These are phyloP conservation scores for Pitta sordida DNA, from an alignment of 2,113 vertebrate genomes.

Conservation along the genomic window DNA sequence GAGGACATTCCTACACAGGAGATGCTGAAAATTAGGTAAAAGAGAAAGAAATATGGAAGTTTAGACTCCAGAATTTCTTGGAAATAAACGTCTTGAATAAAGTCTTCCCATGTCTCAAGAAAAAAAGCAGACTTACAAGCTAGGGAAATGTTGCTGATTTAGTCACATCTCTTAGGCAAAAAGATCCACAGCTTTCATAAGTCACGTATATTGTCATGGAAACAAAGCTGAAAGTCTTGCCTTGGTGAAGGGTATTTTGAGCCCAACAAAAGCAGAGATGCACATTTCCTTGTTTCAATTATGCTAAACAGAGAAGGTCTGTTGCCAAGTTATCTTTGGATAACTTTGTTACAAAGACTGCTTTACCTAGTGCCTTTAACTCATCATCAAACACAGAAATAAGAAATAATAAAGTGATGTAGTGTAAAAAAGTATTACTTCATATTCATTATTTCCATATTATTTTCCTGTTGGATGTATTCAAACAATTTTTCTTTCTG, in stretches of 20 bases:
- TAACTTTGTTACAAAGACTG: not conserved
- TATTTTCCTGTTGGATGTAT: not conserved
- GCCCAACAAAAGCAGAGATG: slow-evolving; percentile 9
- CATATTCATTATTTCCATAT: not conserved
- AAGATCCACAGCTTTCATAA: slow-evolving; percentile 11
- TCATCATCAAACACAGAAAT: not conserved
- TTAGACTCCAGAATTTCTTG: not conserved
- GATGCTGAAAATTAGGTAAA: not conserved
- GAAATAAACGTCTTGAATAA: not conserved
- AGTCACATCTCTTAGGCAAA: not conserved
- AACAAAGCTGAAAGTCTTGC: slow-evolving; percentile 34
- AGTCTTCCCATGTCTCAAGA: not conserved
- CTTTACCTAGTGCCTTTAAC: not conserved
- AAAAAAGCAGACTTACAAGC: not conserved
- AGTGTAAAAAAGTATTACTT: not conserved
- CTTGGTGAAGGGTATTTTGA: not conserved
- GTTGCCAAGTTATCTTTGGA: not conserved
- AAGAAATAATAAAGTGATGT: not conserved
- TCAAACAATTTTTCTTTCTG: not conserved
- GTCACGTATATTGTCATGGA: slow-evolving; percentile 46
- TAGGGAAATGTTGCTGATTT: not conserved
- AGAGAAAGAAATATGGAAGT: not conserved
- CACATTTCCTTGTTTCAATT: not conserved
- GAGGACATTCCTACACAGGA: not conserved
- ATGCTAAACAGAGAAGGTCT: not conserved